A percentile compares a stretch with the other conserved stretches of the same genome.
Evolutionary conservation across 2,888 invertebrate genomes (phyloP).

Genomic region (Dastarcus helophoroides): DNA sequence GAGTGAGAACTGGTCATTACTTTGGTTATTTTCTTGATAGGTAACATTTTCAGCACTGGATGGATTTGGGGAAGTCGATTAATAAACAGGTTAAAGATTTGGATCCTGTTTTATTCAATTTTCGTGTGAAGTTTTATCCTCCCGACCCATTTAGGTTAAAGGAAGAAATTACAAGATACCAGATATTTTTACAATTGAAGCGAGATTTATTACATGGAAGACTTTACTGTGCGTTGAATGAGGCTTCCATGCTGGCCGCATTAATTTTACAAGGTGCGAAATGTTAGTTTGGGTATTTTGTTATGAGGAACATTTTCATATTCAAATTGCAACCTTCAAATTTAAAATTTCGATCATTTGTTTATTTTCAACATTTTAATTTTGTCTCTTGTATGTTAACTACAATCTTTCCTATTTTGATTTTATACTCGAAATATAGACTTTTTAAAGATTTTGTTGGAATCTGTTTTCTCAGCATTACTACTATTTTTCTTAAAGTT

Average conservation of each 20-base stretch:
- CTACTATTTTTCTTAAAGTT: too few relatives aligned
- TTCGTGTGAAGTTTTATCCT: conserved; percentile 96
- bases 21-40: too few relatives aligned
- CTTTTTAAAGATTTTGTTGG: too few relatives aligned
- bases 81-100: conserved; percentile 90
- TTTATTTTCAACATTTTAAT: too few relatives aligned
- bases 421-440: too few relatives aligned
- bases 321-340: too few relatives aligned
- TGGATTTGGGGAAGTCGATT: conserved; percentile 82
- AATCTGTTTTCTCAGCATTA: too few relatives aligned
- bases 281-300: too few relatives aligned
- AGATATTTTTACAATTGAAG: conserved; percentile 86
- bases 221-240: conserved; percentile 80
- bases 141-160: conserved; percentile 86
- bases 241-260: conserved; percentile 82
- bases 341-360: too few relatives aligned
- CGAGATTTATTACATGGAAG: conserved; percentile 91
- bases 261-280: conserved; percentile 79
- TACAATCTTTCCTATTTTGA: too few relatives aligned
- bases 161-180: conserved; percentile 91
- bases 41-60: conserved; percentile 70
- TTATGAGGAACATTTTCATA: too few relatives aligned
- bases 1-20: conserved; percentile 45
- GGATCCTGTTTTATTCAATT: conserved; percentile 84
- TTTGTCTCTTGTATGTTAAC: too few relatives aligned